A percentile compares a stretch with the other conserved stretches of the same genome.
phyloP scores from a whole-genome alignment of 2,113 vertebrate species.

The Hydropotes inermis region DNA sequence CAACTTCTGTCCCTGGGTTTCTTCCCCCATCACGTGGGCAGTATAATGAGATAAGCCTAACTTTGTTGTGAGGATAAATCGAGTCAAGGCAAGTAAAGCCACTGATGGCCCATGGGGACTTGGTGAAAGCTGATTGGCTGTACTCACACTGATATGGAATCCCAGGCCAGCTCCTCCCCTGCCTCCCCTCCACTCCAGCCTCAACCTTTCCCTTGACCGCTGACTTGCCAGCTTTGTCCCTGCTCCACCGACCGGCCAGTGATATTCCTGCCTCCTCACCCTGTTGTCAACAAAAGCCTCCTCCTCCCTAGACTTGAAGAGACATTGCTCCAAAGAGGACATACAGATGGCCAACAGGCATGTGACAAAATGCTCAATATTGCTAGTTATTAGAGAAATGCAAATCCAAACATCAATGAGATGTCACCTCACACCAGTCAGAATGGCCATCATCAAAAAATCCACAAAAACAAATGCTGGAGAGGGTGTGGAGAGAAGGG shows the following conservation, averaged over 20 bases:
- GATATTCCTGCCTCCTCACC: fast-evolving
- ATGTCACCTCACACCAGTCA: not conserved
- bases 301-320: not conserved
- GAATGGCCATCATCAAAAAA: not conserved
- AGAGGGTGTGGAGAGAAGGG: not conserved
- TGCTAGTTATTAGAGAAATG: not conserved
- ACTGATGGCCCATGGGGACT: not conserved
- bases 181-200: fast-evolving
- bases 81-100: not conserved
- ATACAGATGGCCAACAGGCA: not conserved
- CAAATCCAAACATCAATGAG: not conserved
- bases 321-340: not conserved
- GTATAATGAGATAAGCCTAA: not conserved
- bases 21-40: not conserved
- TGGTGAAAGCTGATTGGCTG: not conserved
- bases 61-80: not conserved
- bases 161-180: not conserved
- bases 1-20: not conserved
- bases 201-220: not conserved
- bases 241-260: not conserved
- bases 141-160: fast-evolving
- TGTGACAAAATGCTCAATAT: not conserved
- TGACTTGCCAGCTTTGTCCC: not conserved
- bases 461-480: not conserved
- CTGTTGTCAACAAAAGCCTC: not conserved